Conservation (phyloP, 2,888 invertebrate genomes). For the Hypselothyrea guttata region DNA sequence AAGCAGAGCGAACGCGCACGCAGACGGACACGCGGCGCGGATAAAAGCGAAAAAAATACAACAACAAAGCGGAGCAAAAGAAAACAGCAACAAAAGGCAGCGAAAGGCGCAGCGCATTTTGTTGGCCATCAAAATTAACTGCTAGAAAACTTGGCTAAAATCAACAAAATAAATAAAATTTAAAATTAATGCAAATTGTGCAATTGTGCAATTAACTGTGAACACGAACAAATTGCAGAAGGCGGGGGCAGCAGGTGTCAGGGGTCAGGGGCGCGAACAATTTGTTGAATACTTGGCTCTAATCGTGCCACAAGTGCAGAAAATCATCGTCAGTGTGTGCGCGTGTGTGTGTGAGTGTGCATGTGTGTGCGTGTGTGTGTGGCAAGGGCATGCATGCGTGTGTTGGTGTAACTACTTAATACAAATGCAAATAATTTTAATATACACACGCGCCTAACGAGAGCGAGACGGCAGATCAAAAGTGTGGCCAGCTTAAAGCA, state of each 20-base stretch:
- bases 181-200: no score
- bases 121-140: constrained; percentile 11
- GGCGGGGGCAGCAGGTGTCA: constrained; percentile 12
- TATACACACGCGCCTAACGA: constrained; percentile 41
- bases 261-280: constrained; percentile 55
- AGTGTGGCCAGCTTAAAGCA: constrained; percentile 50
- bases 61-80: constrained; percentile 13
- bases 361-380: no score
- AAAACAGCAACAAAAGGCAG: neutral
- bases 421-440: constrained; percentile 55
- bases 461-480: constrained; percentile 24
- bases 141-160: constrained; percentile 19
- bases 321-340: constrained; percentile 23
- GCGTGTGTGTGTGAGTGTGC: no score
- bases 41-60: constrained; percentile 48
- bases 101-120: constrained; percentile 26
- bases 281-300: constrained; percentile 68
- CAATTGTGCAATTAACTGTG: constrained; percentile 62
- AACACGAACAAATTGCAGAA: constrained; percentile 7
- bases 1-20: constrained; percentile 76
- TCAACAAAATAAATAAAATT: no score
- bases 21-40: constrained; percentile 70
- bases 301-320: constrained; percentile 65
- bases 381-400: no score
- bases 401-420: constrained; percentile 45